Conservation (phyloP, 2,797 vertebrate genomes). For the Pseudochromis fuscus region DNA sequence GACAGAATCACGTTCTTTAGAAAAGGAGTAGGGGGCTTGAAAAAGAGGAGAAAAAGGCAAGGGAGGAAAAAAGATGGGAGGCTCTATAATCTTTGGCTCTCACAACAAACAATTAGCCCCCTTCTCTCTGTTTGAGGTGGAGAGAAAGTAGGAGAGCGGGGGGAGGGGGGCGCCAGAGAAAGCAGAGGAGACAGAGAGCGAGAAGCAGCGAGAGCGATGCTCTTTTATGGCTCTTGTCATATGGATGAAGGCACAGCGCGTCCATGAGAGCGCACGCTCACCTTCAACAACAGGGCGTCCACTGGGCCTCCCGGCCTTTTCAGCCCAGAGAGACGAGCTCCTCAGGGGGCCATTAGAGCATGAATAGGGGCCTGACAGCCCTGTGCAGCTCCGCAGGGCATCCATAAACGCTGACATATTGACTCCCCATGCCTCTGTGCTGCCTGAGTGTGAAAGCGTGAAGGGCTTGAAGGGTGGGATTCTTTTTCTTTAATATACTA, state of each 20-base stretch:
- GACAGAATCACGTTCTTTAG: constrained; percentile 81
- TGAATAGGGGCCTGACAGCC: constrained; percentile 94
- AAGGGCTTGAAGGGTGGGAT: constrained; percentile 80
- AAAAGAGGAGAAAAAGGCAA: constrained; percentile 77
- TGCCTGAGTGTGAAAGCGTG: constrained; percentile 90
- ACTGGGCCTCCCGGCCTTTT: constrained; percentile 86
- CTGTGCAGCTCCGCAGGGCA: constrained; percentile 88
- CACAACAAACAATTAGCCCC: constrained; percentile 89
- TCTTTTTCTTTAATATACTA: constrained; percentile 66
- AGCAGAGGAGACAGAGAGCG: constrained; percentile 71
- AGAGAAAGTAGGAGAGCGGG: constrained; percentile 54
- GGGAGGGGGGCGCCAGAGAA: constrained; percentile 51
- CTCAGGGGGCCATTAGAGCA: constrained; percentile 91
- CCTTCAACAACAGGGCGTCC: constrained; percentile 89
- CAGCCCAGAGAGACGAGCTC: constrained; percentile 89
- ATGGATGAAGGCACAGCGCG: constrained; percentile 85
- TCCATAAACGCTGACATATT: constrained; percentile 94
- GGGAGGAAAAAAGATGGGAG: constrained; percentile 80
- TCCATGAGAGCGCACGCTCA: constrained; percentile 87
- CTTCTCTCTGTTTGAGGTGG: constrained; percentile 82
- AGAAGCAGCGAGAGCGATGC: constrained; percentile 79
- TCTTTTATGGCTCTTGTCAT: constrained; percentile 94
- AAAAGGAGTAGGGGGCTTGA: constrained; percentile 78
- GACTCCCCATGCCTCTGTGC: constrained; percentile 88
- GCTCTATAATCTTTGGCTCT: constrained; percentile 86